Conservation (phyloP, 2,797 vertebrate genomes). For the Discoglossus pictus region DNA sequence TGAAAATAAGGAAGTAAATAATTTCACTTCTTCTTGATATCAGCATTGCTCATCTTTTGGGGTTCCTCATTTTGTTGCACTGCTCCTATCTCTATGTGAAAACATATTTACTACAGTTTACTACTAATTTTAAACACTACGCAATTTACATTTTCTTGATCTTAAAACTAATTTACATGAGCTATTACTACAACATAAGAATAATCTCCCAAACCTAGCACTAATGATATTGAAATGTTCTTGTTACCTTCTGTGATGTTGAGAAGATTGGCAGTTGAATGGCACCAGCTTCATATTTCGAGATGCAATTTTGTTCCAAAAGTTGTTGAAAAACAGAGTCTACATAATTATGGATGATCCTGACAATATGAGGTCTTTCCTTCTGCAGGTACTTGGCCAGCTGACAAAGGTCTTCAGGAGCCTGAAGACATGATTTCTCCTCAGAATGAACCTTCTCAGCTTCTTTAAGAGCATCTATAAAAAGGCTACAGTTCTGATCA, state of each 20-base stretch:
- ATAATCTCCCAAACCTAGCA: no score
- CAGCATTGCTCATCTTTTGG: no score
- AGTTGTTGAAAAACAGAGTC: conserved; percentile 66
- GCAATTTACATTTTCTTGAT: no score
- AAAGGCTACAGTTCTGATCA: conserved; percentile 62
- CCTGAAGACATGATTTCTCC: neutral
- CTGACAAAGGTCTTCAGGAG: conserved; percentile 40
- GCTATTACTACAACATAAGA: neutral
- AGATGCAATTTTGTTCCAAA: conserved; percentile 65
- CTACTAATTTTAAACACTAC: no score
- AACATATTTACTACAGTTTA: no score
- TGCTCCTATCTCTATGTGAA: no score
- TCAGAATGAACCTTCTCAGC: conserved; percentile 18
- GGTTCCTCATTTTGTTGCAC: no score
- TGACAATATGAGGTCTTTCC: conserved; percentile 71
- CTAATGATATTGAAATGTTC: no score
- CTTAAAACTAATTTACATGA: no score
- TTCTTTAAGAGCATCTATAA: conserved; percentile 66
- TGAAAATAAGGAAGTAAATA: no score
- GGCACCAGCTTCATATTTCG: conserved; percentile 70
- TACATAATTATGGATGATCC: conserved; percentile 65
- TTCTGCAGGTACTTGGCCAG: conserved; percentile 61
- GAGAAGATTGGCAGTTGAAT: conserved; percentile 76
- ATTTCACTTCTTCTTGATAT: no score
- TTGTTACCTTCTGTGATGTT: conserved; percentile 77